These are phyloP conservation scores for Ophonus ardosiacus DNA, from an alignment of 2,888 invertebrate genomes.

Conservation along the genomic window DNA sequence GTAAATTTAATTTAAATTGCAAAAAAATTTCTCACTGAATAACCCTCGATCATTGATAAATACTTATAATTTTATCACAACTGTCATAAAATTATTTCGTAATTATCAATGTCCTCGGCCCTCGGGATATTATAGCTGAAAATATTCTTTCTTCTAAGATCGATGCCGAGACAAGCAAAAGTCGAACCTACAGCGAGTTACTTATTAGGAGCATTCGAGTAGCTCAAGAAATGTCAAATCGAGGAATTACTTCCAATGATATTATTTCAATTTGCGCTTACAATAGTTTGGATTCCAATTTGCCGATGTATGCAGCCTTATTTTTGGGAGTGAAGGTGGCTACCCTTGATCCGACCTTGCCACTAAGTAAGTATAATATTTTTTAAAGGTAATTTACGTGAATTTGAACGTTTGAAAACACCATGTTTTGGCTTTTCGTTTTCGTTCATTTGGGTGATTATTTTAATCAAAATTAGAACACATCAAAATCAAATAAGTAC, in stretches of 20 bases:
- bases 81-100: no score
- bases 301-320: neutral
- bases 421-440: constrained; percentile 56
- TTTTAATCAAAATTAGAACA: neutral
- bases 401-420: constrained; percentile 43
- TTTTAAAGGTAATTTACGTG: constrained; percentile 70
- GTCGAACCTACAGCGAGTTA: constrained; percentile 74
- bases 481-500: no score
- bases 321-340: constrained; percentile 74
- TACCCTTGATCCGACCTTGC: constrained; percentile 70
- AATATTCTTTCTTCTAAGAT: constrained; percentile 69
- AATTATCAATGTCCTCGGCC: no score
- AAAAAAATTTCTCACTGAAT: no score
- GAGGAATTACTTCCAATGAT: neutral
- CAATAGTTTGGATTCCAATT: neutral
- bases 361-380: constrained; percentile 63
- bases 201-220: constrained; percentile 74
- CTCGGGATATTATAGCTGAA: no score
- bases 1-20: no score
- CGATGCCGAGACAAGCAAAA: constrained; percentile 75
- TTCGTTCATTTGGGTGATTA: constrained; percentile 43
- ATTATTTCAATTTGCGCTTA: neutral
- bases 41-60: no score
- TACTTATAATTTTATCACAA: no score
- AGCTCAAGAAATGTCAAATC: constrained; percentile 73